A percentile compares a stretch with the other conserved stretches of the same genome.
Conservation (phyloP, 1,140 invertebrate genomes). For the Bombus superbus region DNA sequence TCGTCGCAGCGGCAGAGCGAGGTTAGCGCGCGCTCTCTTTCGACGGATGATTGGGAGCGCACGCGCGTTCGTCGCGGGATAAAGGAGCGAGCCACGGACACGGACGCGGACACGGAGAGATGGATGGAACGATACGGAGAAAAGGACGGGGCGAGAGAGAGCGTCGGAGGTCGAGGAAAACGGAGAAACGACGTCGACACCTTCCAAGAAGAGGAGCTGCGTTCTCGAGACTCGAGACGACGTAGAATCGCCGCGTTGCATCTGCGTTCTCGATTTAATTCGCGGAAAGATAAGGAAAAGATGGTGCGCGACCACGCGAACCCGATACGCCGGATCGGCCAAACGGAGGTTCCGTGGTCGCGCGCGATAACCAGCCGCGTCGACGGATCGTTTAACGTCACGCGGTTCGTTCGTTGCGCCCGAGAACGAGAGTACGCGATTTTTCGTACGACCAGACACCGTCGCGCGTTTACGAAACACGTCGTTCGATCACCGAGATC, state of each 20-base stretch:
- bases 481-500: not conserved
- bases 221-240: not conserved
- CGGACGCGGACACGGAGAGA: not conserved
- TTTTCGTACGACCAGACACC: not conserved
- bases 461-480: not conserved
- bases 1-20: not conserved
- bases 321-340: not conserved
- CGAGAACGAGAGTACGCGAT: not conserved
- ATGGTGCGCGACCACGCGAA: not conserved
- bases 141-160: slow-evolving; percentile 13
- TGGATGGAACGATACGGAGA: not conserved
- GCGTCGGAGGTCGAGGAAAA: not conserved
- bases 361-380: slow-evolving; percentile 14
- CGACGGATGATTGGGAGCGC: not conserved
- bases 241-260: slow-evolving; percentile 20
- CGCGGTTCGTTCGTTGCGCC: not conserved
- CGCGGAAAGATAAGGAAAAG: slow-evolving; percentile 33
- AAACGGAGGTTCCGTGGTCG: not conserved
- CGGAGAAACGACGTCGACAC: not conserved
- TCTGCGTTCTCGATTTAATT: slow-evolving; percentile 16
- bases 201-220: slow-evolving; percentile 20
- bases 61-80: not conserved
- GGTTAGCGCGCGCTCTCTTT: not conserved
- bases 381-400: not conserved
- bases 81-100: not conserved